Evolutionary conservation across 1,140 invertebrate species (phyloP), one percentile per base, ranked within the genome.

Genomic region (Parapsyche elsis): DNA sequence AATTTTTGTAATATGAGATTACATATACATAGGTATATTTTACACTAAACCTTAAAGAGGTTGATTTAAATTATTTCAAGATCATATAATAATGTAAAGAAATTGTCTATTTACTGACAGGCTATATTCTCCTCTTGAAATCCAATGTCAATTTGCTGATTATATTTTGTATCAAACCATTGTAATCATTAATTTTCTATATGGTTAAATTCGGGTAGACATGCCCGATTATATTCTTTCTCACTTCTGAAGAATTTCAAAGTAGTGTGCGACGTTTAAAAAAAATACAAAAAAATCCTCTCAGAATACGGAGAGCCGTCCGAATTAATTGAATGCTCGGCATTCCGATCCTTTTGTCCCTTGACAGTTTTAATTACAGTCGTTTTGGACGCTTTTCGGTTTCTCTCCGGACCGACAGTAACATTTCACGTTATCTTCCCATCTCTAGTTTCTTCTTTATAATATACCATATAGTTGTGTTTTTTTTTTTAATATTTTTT

Each of bases 321-420:
- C 26, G 78, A 81, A 79, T 79, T 81, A 81, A 81, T 81, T 81
- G 67, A 76, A 81, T 76, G 57, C 70, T 71, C 71, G 21, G 61
- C 45, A 81, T 79, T 76, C 77, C 77, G n/a, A 30, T 74, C 64
- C 76, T 76, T 76, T 76, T 53, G 80, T 75, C 70, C 77, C 64
- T 71, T 79, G 81, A 81, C 81, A 81, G 77, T 79, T 81, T 81
- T 81, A 81, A 81, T 81, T 81, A 81, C 67, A 59, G 9, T 76
- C 73, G 70, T 81, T 79, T 81, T 70, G 45, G 76, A 45, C 78
- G 19, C 30, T 81, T 81, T 81, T 70, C 26, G 64, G 46, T 79
- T 61, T 59, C 71, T 64, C 53, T 59, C 30, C 64, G 30, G 26
- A 61, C 80, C 76, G 80, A 77, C 75, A 77, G 75, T 45, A 57